A percentile compares a stretch with the other conserved stretches of the same genome.
Evolutionary conservation across 2,113 vertebrate genomes (phyloP).

Genomic region (Hystrix cristata): DNA sequence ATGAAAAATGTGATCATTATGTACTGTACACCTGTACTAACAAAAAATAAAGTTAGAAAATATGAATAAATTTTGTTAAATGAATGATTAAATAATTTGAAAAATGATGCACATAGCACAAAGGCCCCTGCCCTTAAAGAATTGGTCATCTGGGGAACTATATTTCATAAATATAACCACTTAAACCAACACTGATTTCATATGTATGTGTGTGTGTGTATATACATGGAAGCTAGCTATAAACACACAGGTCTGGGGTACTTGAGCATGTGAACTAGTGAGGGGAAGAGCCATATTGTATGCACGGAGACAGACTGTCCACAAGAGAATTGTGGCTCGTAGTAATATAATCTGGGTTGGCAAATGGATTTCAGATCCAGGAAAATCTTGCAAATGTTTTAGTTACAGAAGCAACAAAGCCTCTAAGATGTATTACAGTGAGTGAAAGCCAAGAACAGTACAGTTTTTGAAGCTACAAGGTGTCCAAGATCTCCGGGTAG

Average conservation of each 20-base stretch:
- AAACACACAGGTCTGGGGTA: background rate
- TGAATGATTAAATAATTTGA: background rate
- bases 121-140: background rate
- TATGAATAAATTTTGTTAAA: background rate
- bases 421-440: background rate
- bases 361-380: background rate
- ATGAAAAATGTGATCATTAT: background rate
- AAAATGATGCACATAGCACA: background rate
- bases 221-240: background rate
- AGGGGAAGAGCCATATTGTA: background rate
- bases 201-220: no score
- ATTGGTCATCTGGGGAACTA: background rate
- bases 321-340: background rate
- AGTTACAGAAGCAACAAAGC: conserved; percentile 5
- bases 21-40: background rate
- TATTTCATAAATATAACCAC: background rate
- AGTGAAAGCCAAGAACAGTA: conserved; percentile 28
- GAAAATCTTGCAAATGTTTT: background rate
- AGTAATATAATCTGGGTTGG: background rate
- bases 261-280: background rate
- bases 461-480: background rate
- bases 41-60: background rate
- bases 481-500: background rate
- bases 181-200: background rate
- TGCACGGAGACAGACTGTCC: background rate